These are phyloP conservation scores for Calephelis nemesis DNA, from an alignment of 1,140 invertebrate genomes.

Conservation along the genomic window DNA sequence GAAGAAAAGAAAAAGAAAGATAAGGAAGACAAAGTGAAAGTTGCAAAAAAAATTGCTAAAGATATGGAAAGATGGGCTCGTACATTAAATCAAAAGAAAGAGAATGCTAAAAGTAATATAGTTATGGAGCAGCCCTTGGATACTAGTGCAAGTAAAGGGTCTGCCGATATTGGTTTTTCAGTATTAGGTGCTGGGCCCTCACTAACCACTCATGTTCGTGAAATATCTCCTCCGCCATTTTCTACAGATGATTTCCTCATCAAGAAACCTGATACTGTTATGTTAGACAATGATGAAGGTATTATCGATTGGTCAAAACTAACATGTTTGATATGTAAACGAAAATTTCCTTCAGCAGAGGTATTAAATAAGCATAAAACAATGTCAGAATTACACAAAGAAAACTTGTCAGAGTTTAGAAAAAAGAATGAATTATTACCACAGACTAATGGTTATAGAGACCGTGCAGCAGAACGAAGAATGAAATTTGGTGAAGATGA, in stretches of 20 bases:
- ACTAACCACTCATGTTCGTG: constrained; percentile 62
- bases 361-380: constrained; percentile 94
- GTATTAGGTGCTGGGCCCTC: constrained; percentile 86
- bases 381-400: constrained; percentile 96
- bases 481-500: constrained; percentile 95
- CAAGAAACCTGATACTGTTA: constrained; percentile 77
- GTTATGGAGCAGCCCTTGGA: constrained; percentile 78
- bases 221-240: constrained; percentile 55
- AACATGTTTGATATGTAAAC: constrained; percentile 96
- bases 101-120: constrained; percentile 85
- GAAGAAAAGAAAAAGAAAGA: constrained; percentile 80
- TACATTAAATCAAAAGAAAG: constrained; percentile 97
- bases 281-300: constrained; percentile 82
- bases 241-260: constrained; percentile 79
- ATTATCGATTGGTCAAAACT: constrained; percentile 93
- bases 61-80: constrained; percentile 99
- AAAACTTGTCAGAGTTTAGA: constrained; percentile 89
- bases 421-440: constrained; percentile 77
- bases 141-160: constrained; percentile 80
- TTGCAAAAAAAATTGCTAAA: constrained; percentile 98
- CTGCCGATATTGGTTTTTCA: constrained; percentile 94
- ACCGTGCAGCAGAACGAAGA: constrained; percentile 96
- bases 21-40: constrained; percentile 95
- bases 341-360: constrained; percentile 95
- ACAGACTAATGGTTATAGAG: constrained; percentile 84